Conservation (phyloP, 1,140 invertebrate species). For the Rhagoletis pomonella region DNA sequence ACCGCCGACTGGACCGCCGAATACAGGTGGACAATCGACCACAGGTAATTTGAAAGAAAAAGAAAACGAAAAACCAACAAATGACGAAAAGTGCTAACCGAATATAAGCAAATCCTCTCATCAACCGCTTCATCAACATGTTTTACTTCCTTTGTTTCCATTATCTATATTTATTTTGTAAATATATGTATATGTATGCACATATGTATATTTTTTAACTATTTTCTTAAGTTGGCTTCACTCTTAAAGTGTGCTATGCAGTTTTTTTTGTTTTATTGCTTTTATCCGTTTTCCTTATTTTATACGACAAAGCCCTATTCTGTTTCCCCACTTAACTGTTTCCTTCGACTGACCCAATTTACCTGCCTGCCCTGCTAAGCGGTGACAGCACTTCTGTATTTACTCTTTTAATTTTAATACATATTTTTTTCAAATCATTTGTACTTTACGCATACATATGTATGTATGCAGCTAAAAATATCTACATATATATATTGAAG, state of each 20-base stretch:
- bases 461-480: background rate
- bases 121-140: background rate
- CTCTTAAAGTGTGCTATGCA: no score
- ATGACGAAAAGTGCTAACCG: background rate
- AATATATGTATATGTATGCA: background rate
- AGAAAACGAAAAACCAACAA: background rate
- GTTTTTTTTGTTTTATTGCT: no score
- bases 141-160: background rate
- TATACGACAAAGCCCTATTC: background rate
- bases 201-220: background rate
- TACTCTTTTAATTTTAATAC: background rate
- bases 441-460: background rate
- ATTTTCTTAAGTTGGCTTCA: no score
- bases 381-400: constrained; percentile 15
- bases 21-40: constrained; percentile 68
- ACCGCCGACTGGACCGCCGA: constrained; percentile 70
- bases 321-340: background rate
- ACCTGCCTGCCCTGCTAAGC: background rate
- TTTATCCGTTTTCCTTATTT: background rate
- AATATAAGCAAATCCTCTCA: constrained; percentile 23
- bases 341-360: background rate
- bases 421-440: background rate
- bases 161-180: background rate
- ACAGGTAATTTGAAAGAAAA: constrained; percentile 60
- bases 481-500: no score